Conservation (phyloP, 2,113 vertebrate genomes). For the Pandion haliaetus region DNA sequence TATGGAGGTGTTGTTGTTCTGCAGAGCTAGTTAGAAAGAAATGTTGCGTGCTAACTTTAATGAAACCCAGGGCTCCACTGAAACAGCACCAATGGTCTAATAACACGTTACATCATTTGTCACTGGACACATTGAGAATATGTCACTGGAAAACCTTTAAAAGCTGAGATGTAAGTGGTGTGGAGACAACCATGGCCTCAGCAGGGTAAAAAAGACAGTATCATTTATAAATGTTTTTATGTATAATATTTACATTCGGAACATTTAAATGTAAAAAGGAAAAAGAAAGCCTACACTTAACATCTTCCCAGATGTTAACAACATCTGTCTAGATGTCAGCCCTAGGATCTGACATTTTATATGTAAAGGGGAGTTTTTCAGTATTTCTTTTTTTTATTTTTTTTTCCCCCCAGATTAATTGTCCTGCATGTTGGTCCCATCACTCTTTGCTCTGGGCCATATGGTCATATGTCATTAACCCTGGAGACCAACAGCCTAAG, state of each 20-base stretch:
- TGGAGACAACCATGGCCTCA: constrained; percentile 38
- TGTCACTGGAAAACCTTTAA: constrained; percentile 59
- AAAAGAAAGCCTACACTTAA: constrained; percentile 53
- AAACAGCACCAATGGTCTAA: constrained; percentile 9
- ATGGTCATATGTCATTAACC: constrained; percentile 73
- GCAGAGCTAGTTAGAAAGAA: not conserved
- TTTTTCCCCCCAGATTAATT: not conserved
- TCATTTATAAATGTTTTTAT: constrained; percentile 70
- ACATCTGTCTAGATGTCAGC: constrained; percentile 46
- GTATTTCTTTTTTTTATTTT: not conserved
- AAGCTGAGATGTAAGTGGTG: constrained; percentile 37
- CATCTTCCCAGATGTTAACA: constrained; percentile 69
- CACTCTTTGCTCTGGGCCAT: constrained; percentile 74
- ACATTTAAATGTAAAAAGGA: constrained; percentile 34
- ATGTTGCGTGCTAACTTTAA: not conserved
- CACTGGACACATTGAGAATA: constrained; percentile 48
- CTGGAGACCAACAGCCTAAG: constrained; percentile 45
- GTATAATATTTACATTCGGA: constrained; percentile 72
- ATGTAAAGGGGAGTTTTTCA: constrained; percentile 17
- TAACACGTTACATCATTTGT: constrained; percentile 68
- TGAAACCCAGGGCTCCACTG: constrained; percentile 28
- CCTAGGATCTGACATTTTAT: not conserved
- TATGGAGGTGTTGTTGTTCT: not conserved
- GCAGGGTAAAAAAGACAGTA: constrained; percentile 34
- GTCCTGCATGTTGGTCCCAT: constrained; percentile 59